Conservation (phyloP, 1,140 invertebrate species). For the Coptotermes formosanus region DNA sequence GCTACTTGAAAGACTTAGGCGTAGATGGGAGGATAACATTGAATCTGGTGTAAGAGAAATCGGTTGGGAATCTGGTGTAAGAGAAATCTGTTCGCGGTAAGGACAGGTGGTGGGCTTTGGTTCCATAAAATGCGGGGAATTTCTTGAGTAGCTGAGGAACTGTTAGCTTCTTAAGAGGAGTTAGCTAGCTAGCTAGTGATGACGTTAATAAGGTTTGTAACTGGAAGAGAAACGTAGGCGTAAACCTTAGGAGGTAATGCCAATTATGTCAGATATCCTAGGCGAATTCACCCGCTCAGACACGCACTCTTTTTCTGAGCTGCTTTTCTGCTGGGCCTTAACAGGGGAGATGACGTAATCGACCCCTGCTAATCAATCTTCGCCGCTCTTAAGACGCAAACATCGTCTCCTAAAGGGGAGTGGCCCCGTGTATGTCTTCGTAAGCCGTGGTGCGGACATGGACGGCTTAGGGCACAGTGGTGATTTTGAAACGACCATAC, state of each 20-base stretch:
- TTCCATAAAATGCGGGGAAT: no score
- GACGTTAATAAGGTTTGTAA: neutral
- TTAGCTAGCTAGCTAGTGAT: neutral
- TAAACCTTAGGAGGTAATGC: neutral
- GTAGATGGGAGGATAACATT: no score
- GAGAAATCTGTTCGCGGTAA: no score
- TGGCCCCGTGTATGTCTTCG: neutral
- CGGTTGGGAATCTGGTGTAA: no score
- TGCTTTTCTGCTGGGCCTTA: neutral
- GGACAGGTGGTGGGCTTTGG: no score
- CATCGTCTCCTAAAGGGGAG: neutral
- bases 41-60: no score
- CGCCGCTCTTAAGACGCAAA: neutral
- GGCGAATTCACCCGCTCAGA: neutral
- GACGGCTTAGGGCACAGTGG: neutral
- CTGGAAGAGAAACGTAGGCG: neutral
- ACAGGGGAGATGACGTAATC: slow-evolving; percentile 1
- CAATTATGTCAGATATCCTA: neutral
- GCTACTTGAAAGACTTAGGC: no score
- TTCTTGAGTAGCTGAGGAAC: no score
- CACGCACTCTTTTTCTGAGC: no score
- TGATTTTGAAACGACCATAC: no score
- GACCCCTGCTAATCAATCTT: neutral
- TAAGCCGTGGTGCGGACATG: no score
- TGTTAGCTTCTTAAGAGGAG: no score